Conservation (phyloP, 2,888 invertebrate genomes). For the Agrilus mali region DNA sequence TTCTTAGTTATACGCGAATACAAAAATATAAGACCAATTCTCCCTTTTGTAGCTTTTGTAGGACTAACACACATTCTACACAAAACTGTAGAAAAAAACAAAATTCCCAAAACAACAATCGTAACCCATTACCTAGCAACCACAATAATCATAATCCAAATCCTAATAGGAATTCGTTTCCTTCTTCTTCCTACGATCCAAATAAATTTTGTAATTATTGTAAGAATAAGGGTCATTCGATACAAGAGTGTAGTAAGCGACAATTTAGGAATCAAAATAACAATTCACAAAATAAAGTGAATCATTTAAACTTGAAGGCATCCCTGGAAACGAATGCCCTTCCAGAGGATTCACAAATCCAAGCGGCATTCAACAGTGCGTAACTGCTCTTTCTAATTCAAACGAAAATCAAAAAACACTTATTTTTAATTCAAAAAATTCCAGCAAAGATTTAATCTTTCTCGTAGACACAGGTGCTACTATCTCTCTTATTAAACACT, state of each 20-base stretch:
- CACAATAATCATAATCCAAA: background rate
- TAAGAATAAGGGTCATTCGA: constrained; percentile 5
- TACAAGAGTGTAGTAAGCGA: constrained; percentile 4
- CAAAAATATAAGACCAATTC: background rate
- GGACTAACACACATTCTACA: constrained; percentile 3
- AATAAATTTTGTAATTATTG: constrained; percentile 10
- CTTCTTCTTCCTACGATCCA: background rate
- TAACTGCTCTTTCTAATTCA: background rate
- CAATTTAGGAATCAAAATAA: background rate
- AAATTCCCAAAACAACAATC: background rate
- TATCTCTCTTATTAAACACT: constrained; percentile 5
- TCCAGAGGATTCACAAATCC: constrained; percentile 1
- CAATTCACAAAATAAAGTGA: background rate
- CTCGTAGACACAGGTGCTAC: constrained; percentile 9
- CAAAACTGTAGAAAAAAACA: constrained; percentile 2
- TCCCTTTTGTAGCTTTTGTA: constrained; percentile 1
- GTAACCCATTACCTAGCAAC: background rate
- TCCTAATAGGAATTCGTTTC: background rate
- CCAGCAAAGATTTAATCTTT: background rate
- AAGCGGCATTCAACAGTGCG: constrained; percentile 3
- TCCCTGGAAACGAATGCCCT: constrained; percentile 4
- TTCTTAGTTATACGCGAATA: constrained; percentile 4
- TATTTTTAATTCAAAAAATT: background rate
- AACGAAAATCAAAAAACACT: background rate
- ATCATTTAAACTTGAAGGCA: constrained; percentile 3